Evolutionary conservation across 2,113 vertebrate genomes (phyloP).

Genomic region (Willisornis vidua): DNA sequence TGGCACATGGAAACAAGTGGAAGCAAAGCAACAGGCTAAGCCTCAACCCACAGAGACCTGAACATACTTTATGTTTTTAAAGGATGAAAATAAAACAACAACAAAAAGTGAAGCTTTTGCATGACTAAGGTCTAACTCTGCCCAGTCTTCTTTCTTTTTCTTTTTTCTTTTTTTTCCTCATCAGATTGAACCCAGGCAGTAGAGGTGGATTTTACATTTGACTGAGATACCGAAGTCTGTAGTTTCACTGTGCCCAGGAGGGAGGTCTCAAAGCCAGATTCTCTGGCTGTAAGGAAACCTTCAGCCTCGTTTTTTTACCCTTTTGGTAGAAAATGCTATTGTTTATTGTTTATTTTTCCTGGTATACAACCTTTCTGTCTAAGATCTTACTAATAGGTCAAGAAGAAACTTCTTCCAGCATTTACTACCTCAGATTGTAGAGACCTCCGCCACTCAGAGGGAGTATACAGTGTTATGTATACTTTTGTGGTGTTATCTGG

Average conservation of each 20-base stretch:
- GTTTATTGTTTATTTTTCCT: not conserved
- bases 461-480: not conserved
- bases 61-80: not conserved
- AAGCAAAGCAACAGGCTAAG: not conserved
- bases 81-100: not conserved
- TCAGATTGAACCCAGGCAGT: not conserved
- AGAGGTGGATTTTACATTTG: not conserved
- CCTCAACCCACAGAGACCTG: not conserved
- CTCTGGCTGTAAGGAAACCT: not conserved
- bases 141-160: fast-evolving
- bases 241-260: not conserved
- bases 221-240: not conserved
- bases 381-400: not conserved
- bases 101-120: not conserved
- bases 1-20: not conserved
- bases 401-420: not conserved
- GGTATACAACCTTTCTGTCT: not conserved
- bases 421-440: not conserved
- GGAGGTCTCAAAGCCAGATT: not conserved
- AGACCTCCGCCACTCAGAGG: not conserved
- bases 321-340: not conserved
- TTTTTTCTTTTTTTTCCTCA: not conserved
- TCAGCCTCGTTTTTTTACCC: not conserved
- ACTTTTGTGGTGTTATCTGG: not conserved
- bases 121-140: not conserved